Percentiles rank a stretch among this genome's conserved stretches.
Conservation (phyloP, 2,888 invertebrate species). For the Matsumyia berberina region DNA sequence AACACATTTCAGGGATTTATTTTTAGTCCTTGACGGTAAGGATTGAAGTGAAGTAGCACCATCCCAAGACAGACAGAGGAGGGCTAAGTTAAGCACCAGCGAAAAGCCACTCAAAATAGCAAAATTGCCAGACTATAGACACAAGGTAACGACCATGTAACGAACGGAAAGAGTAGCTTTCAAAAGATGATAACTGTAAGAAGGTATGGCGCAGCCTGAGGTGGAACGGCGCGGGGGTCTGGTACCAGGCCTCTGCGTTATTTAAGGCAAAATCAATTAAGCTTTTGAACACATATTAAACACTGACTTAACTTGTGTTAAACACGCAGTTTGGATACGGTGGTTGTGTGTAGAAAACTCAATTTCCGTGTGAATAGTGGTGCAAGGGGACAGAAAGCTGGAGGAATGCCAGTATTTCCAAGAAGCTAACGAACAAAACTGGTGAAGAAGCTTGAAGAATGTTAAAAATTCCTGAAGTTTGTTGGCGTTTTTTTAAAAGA, state of each 20-base stretch:
- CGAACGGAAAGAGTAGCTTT: slow-evolving; percentile 6
- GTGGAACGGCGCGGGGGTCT: not conserved
- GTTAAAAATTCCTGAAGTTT: not conserved
- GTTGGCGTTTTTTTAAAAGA: not conserved
- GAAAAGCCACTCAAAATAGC: slow-evolving; percentile 42
- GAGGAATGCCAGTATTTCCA: slow-evolving; percentile 23
- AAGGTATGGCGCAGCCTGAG: not conserved
- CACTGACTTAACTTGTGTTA: slow-evolving; percentile 68
- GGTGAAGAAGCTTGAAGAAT: not conserved
- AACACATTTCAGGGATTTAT: slow-evolving; percentile 42
- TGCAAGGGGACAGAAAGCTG: not conserved
- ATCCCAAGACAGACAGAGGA: slow-evolving; percentile 4
- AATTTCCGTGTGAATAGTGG: too few relatives aligned
- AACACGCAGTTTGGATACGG: slow-evolving; percentile 55
- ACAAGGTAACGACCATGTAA: slow-evolving; percentile 39
- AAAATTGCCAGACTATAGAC: slow-evolving; percentile 19
- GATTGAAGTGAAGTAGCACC: not conserved
- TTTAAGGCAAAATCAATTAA: slow-evolving; percentile 74
- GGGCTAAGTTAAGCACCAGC: slow-evolving; percentile 17
- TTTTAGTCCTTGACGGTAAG: slow-evolving; percentile 42
- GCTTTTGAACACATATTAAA: slow-evolving; percentile 75
- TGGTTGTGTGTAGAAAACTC: too few relatives aligned
- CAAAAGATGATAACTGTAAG: not conserved
- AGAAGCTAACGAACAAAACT: slow-evolving; percentile 27
- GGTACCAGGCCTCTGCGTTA: slow-evolving; percentile 49